phyloP scores from a whole-genome alignment of 2,888 invertebrate genomes.

The Aromia moschata region DNA sequence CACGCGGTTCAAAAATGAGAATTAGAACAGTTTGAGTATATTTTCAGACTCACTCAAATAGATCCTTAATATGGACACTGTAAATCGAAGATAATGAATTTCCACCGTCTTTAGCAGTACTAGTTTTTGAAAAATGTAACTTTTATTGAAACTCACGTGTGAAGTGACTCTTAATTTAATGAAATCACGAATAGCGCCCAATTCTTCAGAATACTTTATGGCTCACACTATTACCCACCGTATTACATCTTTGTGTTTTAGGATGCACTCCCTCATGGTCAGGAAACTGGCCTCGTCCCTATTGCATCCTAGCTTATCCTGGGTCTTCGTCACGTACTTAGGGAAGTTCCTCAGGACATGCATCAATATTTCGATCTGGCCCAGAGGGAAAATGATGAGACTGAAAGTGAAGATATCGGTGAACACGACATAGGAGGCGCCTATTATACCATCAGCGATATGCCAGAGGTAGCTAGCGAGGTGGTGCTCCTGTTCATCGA shows the following conservation, averaged over 20 bases:
- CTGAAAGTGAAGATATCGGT: constrained; percentile 37
- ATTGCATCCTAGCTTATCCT: background rate
- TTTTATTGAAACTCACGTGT: too few relatives aligned
- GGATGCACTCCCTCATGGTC: constrained; percentile 28
- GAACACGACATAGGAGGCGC: constrained; percentile 32
- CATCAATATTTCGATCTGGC: constrained; percentile 35
- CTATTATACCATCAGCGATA: constrained; percentile 31
- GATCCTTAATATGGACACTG: too few relatives aligned
- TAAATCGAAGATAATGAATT: too few relatives aligned
- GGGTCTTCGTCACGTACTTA: constrained; percentile 3
- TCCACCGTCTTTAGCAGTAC: too few relatives aligned
- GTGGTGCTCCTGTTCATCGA: constrained; percentile 33
- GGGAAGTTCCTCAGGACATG: constrained; percentile 30
- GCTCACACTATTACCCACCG: too few relatives aligned
- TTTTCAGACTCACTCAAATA: too few relatives aligned
- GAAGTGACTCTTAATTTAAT: too few relatives aligned
- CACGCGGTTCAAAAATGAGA: too few relatives aligned
- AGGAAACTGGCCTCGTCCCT: constrained; percentile 16
- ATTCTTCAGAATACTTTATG: too few relatives aligned
- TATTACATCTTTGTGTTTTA: constrained; percentile 36
- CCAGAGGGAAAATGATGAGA: constrained; percentile 36
- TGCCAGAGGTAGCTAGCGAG: constrained; percentile 36
- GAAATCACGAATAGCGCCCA: too few relatives aligned
- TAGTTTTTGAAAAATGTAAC: too few relatives aligned
- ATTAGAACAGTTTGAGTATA: too few relatives aligned